Percentiles rank a stretch among this genome's conserved stretches.
Evolutionary conservation across 2,888 invertebrate species (phyloP).

Genomic region (Aporophyla lueneburgensis): DNA sequence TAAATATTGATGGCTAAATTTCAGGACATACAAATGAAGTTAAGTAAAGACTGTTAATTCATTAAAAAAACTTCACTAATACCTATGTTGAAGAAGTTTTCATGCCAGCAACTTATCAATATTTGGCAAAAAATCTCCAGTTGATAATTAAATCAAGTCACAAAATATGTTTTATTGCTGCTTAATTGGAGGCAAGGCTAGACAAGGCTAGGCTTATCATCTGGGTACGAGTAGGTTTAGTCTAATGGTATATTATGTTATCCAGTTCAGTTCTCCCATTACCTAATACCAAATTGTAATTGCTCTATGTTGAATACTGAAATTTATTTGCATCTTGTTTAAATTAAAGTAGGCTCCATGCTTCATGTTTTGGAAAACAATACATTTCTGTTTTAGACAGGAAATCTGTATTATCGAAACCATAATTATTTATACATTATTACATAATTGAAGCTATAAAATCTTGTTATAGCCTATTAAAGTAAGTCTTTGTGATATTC

Average conservation of each 20-base stretch:
- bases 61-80: too few species aligned
- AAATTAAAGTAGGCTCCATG: neutral
- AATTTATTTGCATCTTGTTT: neutral
- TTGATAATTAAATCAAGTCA: too few species aligned
- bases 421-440: neutral
- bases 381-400: neutral
- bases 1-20: too few species aligned
- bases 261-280: neutral
- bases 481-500: neutral
- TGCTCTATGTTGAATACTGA: neutral
- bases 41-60: too few species aligned
- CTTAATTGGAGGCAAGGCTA: too few species aligned
- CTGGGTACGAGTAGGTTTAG: too few species aligned
- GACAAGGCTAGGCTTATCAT: too few species aligned
- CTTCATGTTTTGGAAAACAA: neutral
- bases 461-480: neutral
- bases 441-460: neutral
- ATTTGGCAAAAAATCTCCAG: too few species aligned
- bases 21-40: too few species aligned
- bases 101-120: too few species aligned
- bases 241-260: neutral
- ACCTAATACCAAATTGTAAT: neutral
- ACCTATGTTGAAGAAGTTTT: too few species aligned
- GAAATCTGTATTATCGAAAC: neutral
- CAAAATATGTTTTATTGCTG: too few species aligned